These are phyloP conservation scores for Pseudomugil gertrudae DNA, from an alignment of 2,797 vertebrate genomes.

Conservation along the genomic window DNA sequence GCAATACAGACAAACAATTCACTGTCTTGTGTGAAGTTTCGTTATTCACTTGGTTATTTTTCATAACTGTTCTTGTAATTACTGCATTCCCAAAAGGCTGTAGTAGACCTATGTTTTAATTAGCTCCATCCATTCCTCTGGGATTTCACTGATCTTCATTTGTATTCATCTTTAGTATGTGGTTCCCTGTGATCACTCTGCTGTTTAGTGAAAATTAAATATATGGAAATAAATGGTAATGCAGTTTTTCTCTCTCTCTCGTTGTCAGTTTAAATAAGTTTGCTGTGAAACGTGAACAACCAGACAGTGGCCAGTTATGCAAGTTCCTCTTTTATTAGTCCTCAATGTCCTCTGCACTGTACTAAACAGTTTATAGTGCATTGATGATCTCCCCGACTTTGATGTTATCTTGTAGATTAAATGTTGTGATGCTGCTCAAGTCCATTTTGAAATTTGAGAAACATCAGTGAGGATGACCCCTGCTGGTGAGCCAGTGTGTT, in stretches of 20 bases:
- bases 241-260: background rate
- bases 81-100: no score
- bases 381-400: background rate
- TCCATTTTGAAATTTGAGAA: background rate
- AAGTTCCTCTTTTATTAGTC: background rate
- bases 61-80: background rate
- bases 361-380: background rate
- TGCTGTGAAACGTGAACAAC: background rate
- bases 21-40: background rate
- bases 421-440: background rate
- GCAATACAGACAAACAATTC: background rate
- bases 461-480: conserved; percentile 38
- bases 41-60: background rate
- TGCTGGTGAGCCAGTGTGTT: conserved; percentile 26
- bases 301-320: background rate
- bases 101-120: background rate
- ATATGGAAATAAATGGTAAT: background rate
- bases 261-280: background rate
- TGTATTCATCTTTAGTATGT: background rate
- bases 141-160: background rate
- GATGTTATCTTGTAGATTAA: background rate
- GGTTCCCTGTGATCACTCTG: background rate
- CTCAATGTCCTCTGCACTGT: background rate
- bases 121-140: background rate
- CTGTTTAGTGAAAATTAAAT: background rate